Conservation (phyloP, 92 coral and sea anemone species). For the Bergia puertoricense region DNA sequence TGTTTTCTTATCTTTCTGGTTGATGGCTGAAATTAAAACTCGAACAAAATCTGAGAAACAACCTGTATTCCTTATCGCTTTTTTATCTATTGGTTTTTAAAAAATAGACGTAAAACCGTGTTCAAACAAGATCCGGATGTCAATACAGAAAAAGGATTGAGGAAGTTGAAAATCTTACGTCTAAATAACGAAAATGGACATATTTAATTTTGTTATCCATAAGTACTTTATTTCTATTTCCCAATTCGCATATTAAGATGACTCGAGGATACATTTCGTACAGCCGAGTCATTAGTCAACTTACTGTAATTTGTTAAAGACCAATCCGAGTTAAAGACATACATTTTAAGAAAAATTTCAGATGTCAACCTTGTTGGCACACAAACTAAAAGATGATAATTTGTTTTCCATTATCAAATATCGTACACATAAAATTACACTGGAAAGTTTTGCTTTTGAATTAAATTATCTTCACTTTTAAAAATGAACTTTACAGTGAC, state of each 20-base stretch:
- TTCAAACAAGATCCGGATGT: not conserved
- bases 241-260: not conserved
- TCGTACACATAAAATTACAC: not conserved
- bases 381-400: too few species aligned
- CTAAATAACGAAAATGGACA: not conserved
- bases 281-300: not conserved
- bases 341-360: not conserved
- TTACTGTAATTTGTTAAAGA: not conserved
- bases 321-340: not conserved
- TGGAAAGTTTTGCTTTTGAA: too few species aligned
- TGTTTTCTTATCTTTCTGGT: not conserved
- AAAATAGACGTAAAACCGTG: not conserved
- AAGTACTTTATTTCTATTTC: not conserved
- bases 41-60: slow-evolving; percentile 1
- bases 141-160: not conserved
- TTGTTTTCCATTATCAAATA: not conserved
- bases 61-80: not conserved
- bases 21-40: not conserved
- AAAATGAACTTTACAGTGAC: too few species aligned
- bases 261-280: not conserved
- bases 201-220: slow-evolving; percentile 13
- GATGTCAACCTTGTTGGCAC: not conserved
- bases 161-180: not conserved
- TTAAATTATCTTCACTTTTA: too few species aligned
- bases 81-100: not conserved